Evolutionary conservation across 2,113 vertebrate genomes (phyloP).

Genomic region (Dendrocopos noguchii): DNA sequence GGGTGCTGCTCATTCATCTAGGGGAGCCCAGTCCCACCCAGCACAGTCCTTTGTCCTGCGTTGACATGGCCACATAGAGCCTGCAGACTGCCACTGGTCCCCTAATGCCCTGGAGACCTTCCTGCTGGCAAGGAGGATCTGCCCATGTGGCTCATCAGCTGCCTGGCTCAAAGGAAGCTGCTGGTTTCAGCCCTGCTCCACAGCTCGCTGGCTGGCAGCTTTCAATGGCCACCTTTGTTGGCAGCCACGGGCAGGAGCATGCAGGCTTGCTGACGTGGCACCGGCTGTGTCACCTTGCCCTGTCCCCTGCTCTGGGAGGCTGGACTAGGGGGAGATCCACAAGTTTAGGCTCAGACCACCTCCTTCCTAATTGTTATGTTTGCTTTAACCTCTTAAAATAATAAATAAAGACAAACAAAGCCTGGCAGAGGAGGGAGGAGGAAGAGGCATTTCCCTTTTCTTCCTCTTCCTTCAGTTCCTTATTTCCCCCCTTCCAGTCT

Average conservation of each 20-base stretch:
- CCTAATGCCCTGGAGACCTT: rapidly evolving
- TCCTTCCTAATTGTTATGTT: background rate
- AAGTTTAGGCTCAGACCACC: background rate
- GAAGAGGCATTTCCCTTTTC: background rate
- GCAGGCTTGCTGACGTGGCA: constrained; percentile 9
- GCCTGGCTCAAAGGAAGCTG: background rate
- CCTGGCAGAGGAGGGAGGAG: background rate
- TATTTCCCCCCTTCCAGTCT: background rate
- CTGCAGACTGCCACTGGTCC: background rate
- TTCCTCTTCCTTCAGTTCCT: background rate
- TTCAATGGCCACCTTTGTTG: background rate
- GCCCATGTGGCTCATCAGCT: background rate
- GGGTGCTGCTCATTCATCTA: background rate
- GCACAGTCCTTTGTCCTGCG: background rate
- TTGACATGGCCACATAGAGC: rapidly evolving
- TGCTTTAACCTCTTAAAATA: background rate
- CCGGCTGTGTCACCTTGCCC: background rate
- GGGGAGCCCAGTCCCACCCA: background rate
- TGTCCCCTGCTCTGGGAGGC: background rate
- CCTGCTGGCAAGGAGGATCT: background rate
- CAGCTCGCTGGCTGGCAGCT: background rate
- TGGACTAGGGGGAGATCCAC: background rate
- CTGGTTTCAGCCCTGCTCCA: background rate
- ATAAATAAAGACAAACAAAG: background rate
- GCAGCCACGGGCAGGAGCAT: background rate